A percentile compares a stretch with the other conserved stretches of the same genome.
Conservation (phyloP, 2,797 vertebrate genomes). For the Anguilla anguilla region DNA sequence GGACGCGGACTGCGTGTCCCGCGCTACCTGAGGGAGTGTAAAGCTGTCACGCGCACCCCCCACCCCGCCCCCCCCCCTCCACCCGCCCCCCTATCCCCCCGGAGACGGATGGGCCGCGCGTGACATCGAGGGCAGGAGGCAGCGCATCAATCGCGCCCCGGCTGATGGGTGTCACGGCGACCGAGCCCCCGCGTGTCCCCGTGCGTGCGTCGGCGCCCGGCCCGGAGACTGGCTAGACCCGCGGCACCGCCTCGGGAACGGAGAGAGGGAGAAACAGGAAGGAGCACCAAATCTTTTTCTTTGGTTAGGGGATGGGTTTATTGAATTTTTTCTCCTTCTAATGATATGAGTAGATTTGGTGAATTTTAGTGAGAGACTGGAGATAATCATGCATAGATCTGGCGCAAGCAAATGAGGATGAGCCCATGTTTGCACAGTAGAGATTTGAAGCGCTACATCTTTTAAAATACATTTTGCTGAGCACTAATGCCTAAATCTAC, state of each 20-base stretch:
- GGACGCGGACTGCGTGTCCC: background rate
- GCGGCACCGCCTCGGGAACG: background rate
- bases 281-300: background rate
- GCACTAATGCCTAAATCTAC: slow-evolving; percentile 5
- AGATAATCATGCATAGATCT: background rate
- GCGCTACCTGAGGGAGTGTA: slow-evolving; percentile 21
- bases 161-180: slow-evolving; percentile 4
- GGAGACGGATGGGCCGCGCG: slow-evolving; percentile 30
- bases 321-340: background rate
- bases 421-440: background rate
- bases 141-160: slow-evolving; percentile 32
- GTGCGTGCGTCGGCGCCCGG: background rate
- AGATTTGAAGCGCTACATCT: background rate
- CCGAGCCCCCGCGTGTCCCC: background rate
- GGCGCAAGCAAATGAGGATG: background rate
- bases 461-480: background rate
- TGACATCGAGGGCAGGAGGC: slow-evolving; percentile 34
- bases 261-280: background rate
- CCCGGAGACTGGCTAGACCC: background rate
- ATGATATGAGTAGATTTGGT: background rate
- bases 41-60: slow-evolving; percentile 33
- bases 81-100: background rate
- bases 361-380: background rate
- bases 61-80: background rate
- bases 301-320: background rate